phyloP scores from a whole-genome alignment of 2,888 invertebrate species.

The Heliconius ismenius region DNA sequence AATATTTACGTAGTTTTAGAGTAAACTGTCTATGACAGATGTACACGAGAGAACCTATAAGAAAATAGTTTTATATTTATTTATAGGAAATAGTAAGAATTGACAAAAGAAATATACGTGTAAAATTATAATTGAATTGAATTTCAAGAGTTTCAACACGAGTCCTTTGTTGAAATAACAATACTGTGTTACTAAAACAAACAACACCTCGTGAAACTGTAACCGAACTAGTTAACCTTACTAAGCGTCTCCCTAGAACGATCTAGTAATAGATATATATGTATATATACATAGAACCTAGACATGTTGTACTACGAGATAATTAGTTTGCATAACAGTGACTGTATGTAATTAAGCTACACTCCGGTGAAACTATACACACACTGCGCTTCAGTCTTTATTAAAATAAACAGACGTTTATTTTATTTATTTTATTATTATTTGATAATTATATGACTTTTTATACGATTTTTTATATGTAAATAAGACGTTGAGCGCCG shows the following conservation, averaged over 20 bases:
- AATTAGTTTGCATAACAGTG: slow-evolving; percentile 17
- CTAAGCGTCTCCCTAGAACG: background rate
- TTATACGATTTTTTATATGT: no score
- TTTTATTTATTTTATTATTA: no score
- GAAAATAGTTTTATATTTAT: background rate
- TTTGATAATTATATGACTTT: no score
- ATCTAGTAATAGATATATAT: background rate
- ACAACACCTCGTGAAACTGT: background rate
- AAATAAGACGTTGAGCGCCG: no score
- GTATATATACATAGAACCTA: background rate
- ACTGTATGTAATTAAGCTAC: slow-evolving; percentile 3
- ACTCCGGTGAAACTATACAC: background rate
- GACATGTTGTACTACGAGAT: slow-evolving; percentile 10
- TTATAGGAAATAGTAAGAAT: background rate
- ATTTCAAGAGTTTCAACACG: background rate
- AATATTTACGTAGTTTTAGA: background rate
- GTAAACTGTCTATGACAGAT: background rate
- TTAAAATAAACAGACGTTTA: no score
- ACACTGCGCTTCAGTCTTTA: no score
- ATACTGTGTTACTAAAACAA: background rate
- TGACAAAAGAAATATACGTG: background rate
- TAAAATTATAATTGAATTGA: slow-evolving; percentile 2
- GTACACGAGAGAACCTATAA: background rate
- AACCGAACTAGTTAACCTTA: background rate
- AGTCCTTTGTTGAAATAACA: background rate